A percentile compares a stretch with the other conserved stretches of the same genome.
Conservation (phyloP, 2,888 invertebrate species). For the Clepsis dumicolana region DNA sequence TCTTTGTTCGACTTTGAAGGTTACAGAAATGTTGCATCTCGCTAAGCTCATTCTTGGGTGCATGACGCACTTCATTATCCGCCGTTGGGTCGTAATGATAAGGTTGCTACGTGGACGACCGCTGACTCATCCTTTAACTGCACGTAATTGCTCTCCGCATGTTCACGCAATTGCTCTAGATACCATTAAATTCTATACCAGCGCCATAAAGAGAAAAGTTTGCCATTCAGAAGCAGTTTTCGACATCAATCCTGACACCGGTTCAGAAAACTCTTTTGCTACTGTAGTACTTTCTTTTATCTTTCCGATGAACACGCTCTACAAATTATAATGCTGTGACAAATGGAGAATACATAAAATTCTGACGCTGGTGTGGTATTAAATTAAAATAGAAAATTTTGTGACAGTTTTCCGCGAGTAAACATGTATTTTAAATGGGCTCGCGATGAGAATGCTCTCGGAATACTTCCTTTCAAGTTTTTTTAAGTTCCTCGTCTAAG, state of each 20-base stretch:
- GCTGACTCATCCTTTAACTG: slow-evolving; percentile 37
- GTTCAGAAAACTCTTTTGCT: slow-evolving; percentile 23
- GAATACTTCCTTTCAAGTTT: slow-evolving; percentile 77
- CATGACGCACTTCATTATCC: slow-evolving; percentile 41
- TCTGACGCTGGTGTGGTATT: slow-evolving; percentile 15
- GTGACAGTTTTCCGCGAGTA: not conserved
- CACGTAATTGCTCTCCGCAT: slow-evolving; percentile 33
- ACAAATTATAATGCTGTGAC: slow-evolving; percentile 7
- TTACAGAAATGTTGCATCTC: slow-evolving; percentile 26
- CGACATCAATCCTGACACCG: slow-evolving; percentile 10
- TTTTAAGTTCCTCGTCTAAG: slow-evolving; percentile 75
- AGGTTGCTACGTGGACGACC: slow-evolving; percentile 27
- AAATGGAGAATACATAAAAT: slow-evolving; percentile 24
- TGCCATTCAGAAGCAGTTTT: slow-evolving; percentile 14
- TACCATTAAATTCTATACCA: slow-evolving; percentile 21
- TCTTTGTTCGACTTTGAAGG: slow-evolving; percentile 20
- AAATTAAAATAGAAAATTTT: slow-evolving; percentile 20
- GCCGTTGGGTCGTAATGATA: slow-evolving; percentile 34
- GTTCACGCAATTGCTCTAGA: slow-evolving; percentile 21
- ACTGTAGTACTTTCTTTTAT: slow-evolving; percentile 21
- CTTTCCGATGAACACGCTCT: not conserved
- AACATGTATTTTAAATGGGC: slow-evolving; percentile 28
- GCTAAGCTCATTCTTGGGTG: slow-evolving; percentile 22
- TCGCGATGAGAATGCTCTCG: slow-evolving; percentile 64
- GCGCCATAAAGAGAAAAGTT: slow-evolving; percentile 22